These are phyloP conservation scores for Plecotus auritus DNA, from an alignment of 2,113 vertebrate genomes.

Conservation along the genomic window DNA sequence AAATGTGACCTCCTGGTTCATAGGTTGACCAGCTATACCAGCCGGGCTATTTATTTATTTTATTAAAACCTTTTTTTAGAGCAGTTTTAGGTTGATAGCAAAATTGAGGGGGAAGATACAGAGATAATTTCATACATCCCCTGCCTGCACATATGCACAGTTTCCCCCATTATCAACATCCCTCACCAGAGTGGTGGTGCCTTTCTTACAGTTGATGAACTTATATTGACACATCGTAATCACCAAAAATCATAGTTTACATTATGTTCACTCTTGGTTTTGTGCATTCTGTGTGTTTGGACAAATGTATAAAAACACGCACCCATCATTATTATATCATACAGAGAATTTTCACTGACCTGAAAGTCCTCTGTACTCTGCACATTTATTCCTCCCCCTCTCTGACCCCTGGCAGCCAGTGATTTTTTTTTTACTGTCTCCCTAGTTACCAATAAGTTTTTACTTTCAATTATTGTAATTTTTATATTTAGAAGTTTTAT, in stretches of 20 bases:
- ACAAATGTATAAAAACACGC: not conserved
- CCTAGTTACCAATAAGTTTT: not conserved
- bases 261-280: not conserved
- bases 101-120: not conserved
- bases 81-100: not conserved
- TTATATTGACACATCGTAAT: not conserved
- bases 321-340: too few species aligned
- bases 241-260: not conserved
- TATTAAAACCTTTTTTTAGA: not conserved
- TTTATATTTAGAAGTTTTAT: not conserved
- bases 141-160: too few species aligned
- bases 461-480: not conserved
- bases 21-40: too few species aligned
- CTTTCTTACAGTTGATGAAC: not conserved
- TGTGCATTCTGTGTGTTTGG: not conserved
- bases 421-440: not conserved
- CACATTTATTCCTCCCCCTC: not conserved
- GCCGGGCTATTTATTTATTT: not conserved
- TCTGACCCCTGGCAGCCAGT: not conserved
- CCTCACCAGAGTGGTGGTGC: not conserved
- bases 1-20: too few species aligned
- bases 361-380: not conserved
- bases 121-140: not conserved
- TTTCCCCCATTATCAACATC: not conserved
- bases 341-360: not conserved